Base-by-base conservation (phyloP, 2,888 invertebrate genomes). In the Napeogenes sylphis region DNA sequence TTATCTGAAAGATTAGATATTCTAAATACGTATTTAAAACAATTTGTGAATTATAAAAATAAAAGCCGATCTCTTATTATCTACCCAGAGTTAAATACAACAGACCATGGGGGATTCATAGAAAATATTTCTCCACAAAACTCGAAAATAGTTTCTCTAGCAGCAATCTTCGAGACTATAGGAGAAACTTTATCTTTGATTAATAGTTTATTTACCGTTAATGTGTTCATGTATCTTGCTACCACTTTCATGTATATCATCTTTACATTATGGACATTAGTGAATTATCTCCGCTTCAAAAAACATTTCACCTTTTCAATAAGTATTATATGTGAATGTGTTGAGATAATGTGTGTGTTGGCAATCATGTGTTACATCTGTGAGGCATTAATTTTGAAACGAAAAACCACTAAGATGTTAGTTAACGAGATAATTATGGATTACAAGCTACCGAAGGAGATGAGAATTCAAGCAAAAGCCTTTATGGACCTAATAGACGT, bases 341-440 rank as follows among this genome's bases (percentile, higher is more conserved):
- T 75, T 14, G 71, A 72, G 45, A 75, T 77, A 32, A 47, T 47
- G 2, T 14, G n/a, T 47, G 14, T 47, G 12, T 13, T 47, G 5
- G 14, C n/a, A 47, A n/a, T 47, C n/a, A 65, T 68, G 30, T 65
- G 61, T 13, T 62, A 60, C 55, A 42, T 82, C 32, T 85, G 85
- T 59, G 82, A 84, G 64, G 71, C 62, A 38, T 62, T 87, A n/a
- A 72, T 76, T 56, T 45, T 71, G 12, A 73, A 76, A 6, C 77
- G 84, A n/a, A 79, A 77, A 21, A 65, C 71, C 5, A 83, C 82
- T 0, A 84, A 78, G 64, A 69, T 79, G 32, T 70, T 84, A 42
- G 75, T 86, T 0, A 84, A 84, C 64, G 81, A 85, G 63, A 62
- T 87, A 2, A 79, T 86, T 35, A 85, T 84, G 80, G 79, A 83